These are phyloP conservation scores for Eupeodes corollae DNA, from an alignment of 1,140 invertebrate genomes.

Conservation along the genomic window DNA sequence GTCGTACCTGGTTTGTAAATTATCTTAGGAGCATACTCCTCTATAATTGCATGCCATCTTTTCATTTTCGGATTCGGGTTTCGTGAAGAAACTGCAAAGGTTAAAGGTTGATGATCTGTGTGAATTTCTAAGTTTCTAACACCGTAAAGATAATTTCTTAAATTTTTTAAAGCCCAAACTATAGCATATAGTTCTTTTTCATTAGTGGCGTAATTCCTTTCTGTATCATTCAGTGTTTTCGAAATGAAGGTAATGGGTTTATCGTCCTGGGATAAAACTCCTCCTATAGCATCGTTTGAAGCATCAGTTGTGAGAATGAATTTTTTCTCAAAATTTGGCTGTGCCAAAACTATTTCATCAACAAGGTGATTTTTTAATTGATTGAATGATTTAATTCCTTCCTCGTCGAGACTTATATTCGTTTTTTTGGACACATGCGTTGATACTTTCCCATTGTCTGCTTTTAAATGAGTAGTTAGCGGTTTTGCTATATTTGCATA, in stretches of 20 bases:
- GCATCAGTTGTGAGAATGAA: conserved; percentile 10
- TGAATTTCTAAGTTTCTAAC: conserved; percentile 15
- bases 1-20: conserved; percentile 12
- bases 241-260: conserved; percentile 34
- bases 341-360: too few species aligned
- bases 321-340: conserved; percentile 17
- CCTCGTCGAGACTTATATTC: too few species aligned
- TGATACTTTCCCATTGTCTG: too few species aligned
- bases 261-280: conserved; percentile 8
- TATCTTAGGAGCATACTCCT: conserved; percentile 31
- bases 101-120: conserved; percentile 32
- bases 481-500: too few species aligned
- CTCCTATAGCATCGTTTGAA: conserved; percentile 5
- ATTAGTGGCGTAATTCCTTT: conserved; percentile 31
- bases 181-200: conserved; percentile 39
- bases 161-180: conserved; percentile 33
- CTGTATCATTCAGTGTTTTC: conserved; percentile 23
- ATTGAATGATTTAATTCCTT: too few species aligned
- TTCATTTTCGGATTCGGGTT: conserved; percentile 27
- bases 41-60: conserved; percentile 24
- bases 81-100: conserved; percentile 31
- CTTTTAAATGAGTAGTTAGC: too few species aligned
- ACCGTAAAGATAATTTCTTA: conserved; percentile 22
- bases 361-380: too few species aligned
- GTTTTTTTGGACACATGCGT: too few species aligned